These are phyloP conservation scores for Acrocephalus scirpaceus DNA, from an alignment of 2,797 vertebrate species.

Conservation along the genomic window DNA sequence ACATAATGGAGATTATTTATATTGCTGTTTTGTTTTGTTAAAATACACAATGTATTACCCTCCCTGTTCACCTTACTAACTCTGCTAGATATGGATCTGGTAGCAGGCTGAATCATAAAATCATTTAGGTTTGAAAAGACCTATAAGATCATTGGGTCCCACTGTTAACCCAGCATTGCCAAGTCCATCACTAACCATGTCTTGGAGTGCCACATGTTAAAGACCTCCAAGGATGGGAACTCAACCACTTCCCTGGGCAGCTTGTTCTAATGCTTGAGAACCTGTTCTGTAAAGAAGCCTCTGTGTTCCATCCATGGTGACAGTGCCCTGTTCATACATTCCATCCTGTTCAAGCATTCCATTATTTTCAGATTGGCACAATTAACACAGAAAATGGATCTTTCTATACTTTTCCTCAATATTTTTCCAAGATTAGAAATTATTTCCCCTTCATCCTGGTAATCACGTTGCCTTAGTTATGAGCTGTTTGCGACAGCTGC, in stretches of 20 bases:
- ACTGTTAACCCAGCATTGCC: neutral
- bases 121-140: neutral
- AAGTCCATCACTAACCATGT: neutral
- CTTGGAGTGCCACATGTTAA: neutral
- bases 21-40: neutral
- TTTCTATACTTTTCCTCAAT: neutral
- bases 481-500: neutral
- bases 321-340: neutral
- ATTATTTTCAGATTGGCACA: neutral
- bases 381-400: neutral
- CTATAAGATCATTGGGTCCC: neutral
- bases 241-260: neutral
- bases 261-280: neutral
- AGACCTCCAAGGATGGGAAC: neutral
- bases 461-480: neutral
- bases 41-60: neutral
- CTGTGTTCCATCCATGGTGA: neutral
- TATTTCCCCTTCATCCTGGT: neutral
- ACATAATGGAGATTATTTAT: neutral
- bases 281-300: neutral
- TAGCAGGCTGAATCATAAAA: neutral
- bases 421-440: neutral
- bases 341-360: neutral
- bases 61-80: neutral
- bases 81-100: neutral